These are phyloP conservation scores for Myotis planiceps DNA, from an alignment of 2,797 vertebrate genomes.

Conservation along the genomic window DNA sequence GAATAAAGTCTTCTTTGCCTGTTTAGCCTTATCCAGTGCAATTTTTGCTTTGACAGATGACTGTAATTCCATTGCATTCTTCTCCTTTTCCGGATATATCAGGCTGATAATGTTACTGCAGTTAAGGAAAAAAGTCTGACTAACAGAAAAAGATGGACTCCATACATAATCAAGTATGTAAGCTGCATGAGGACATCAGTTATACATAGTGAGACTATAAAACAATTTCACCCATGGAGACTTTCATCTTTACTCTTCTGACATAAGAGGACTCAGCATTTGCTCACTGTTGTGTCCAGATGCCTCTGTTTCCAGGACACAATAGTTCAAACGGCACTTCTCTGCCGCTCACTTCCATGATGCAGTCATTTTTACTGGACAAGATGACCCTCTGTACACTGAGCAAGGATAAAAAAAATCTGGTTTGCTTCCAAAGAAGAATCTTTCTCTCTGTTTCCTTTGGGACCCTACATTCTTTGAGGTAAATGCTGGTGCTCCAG, in stretches of 20 bases:
- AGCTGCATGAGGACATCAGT: no score
- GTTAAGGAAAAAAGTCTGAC: not conserved
- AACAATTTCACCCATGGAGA: accelerated
- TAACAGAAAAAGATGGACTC: not conserved
- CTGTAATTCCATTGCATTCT: not conserved
- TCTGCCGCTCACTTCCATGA: not conserved
- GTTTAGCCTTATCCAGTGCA: not conserved
- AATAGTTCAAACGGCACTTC: accelerated
- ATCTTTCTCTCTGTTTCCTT: not conserved
- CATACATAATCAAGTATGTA: accelerated
- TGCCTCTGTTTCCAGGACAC: accelerated
- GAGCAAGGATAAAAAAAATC: not conserved
- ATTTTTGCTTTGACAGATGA: not conserved
- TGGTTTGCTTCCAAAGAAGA: not conserved
- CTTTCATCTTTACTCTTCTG: not conserved
- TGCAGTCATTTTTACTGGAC: not conserved
- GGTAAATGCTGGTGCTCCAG: not conserved
- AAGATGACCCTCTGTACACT: not conserved
- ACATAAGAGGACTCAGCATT: not conserved
- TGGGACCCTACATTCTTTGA: not conserved
- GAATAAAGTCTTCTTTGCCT: not conserved
- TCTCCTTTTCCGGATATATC: not conserved
- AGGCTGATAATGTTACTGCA: no score
- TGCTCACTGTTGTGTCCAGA: not conserved
- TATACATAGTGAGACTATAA: not conserved